Base-by-base conservation (phyloP, 2,797 vertebrate genomes). In the Morus bassanus region DNA sequence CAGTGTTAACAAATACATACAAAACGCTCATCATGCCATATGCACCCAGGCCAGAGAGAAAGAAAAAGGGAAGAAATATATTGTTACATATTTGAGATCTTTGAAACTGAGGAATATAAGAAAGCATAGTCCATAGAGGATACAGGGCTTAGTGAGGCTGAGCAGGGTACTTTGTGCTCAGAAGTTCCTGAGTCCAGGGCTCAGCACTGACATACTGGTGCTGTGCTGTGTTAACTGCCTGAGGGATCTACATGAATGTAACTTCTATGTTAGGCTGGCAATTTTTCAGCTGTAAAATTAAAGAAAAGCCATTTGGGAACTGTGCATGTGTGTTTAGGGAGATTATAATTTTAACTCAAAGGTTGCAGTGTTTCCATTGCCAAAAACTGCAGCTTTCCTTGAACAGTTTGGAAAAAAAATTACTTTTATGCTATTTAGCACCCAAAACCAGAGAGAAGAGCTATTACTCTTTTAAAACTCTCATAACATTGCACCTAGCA, bases 221-320 rank as follows among this genome's bases (percentile, higher is more conserved):
- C 64, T 45, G 31, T 9, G 23, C 61, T 53, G 22, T 21, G 48
- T 31, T 69, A 25, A 7, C 48, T 25, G 65, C 79, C 64, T 10
- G 11, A 21, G 70, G 35, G 35, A 31, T 11, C n/a, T 18, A 12
- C 0, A 0, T 5, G 22, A 21, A 39, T 3, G 6, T 18, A 64
- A 22, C 5, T 60, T 31, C 45, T 31, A 1, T 53, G 21, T 16
- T 35, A 7, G 19, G 11, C 25, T 69, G 43, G 72, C 39, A 63
- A 7, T 15, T 31, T 33, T 72, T 53, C 43, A 25, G 39, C 63
- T 56, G 28, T 63, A 33, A 85, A 79, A 64, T 45, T 33, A 27
- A 45, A 56, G 78, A 22, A 53, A 73, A 85, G 31, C 35, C 53
- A 25, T 37, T 27, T 78, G n/a, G 73, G 76, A 92, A 9, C 24